These are phyloP conservation scores for Galaxea fascicularis DNA, from an alignment of 92 coral and sea anemone species.

Conservation along the genomic window DNA sequence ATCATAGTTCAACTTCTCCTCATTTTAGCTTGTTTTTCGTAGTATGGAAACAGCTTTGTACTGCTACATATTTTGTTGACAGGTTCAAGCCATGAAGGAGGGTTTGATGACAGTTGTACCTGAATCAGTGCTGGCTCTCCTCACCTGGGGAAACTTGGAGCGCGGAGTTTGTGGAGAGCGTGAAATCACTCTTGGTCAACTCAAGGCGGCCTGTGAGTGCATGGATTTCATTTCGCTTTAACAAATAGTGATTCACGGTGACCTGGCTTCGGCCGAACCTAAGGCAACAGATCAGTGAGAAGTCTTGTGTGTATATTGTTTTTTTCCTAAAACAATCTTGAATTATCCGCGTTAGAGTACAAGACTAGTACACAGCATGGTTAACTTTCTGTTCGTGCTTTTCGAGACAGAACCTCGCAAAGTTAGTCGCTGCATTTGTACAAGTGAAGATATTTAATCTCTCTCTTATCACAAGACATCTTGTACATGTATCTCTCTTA, in stretches of 20 bases:
- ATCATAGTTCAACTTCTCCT: too few relatives aligned
- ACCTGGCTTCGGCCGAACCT: background rate
- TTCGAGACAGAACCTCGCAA: too few relatives aligned
- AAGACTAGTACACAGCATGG: too few relatives aligned
- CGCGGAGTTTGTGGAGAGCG: slow-evolving; percentile 95
- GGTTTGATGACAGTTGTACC: slow-evolving; percentile 90
- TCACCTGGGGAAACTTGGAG: slow-evolving; percentile 92
- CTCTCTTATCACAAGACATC: too few relatives aligned
- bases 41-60: too few relatives aligned
- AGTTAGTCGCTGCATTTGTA: too few relatives aligned
- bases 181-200: slow-evolving; percentile 82
- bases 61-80: background rate
- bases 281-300: background rate
- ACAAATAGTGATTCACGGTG: background rate
- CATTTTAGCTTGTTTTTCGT: too few relatives aligned
- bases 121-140: slow-evolving; percentile 78
- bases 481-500: too few relatives aligned
- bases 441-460: too few relatives aligned
- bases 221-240: background rate
- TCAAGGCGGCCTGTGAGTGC: slow-evolving; percentile 89
- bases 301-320: background rate
- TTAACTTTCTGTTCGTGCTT: too few relatives aligned
- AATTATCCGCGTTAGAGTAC: too few relatives aligned
- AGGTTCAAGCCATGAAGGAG: slow-evolving; percentile 86
- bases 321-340: too few relatives aligned